Evolutionary conservation across 2,797 vertebrate genomes (phyloP), one percentile per base, ranked within the genome.

Genomic region (Bucorvus abyssinicus): DNA sequence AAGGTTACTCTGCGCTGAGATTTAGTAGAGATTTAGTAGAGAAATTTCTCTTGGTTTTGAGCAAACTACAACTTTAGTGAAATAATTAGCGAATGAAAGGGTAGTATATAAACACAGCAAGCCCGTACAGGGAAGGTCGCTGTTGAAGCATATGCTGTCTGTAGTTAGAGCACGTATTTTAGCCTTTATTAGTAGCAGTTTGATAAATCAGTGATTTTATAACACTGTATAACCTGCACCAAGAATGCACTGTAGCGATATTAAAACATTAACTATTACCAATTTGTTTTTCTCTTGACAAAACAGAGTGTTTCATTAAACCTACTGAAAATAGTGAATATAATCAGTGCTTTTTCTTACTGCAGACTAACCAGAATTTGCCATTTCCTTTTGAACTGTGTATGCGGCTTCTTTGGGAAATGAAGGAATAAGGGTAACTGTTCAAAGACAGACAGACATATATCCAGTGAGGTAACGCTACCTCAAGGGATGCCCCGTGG

Each of bases 281-380:
- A 4, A 2, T 27, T 55, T 52, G 22, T 73, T 67, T 64, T 47
- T 24, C 67, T 13, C 45, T 57, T 32, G 38, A 81, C 42, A 86
- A 64, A 90, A 84, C 29, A 29, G 24, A 92, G 44, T 3, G 1
- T 73, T 90, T 83, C 36, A 90, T 73, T 59, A 87, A 94, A 84
- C 38, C 78, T 3, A 63, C 59, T 69, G 76, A 55, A 94, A 93
- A 86, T 16, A 84, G 53, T 71, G 87, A 93, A 83, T 36, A 91
- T 52, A 95, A 95, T 91, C 94, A 91, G 92, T 88, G 87, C 64
- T 89, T 91, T 88, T 91, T 94, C 84, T 85, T 86, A 75, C 76
- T 91, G 84, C 65, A 86, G 63, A 49, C 87, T 92, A 94, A 94
- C 90, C 89, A 91, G 56, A 97, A 85, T 74, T 84, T 6, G 73